Base-by-base conservation (phyloP, 2,113 vertebrate genomes). In the Saguinus midas region DNA sequence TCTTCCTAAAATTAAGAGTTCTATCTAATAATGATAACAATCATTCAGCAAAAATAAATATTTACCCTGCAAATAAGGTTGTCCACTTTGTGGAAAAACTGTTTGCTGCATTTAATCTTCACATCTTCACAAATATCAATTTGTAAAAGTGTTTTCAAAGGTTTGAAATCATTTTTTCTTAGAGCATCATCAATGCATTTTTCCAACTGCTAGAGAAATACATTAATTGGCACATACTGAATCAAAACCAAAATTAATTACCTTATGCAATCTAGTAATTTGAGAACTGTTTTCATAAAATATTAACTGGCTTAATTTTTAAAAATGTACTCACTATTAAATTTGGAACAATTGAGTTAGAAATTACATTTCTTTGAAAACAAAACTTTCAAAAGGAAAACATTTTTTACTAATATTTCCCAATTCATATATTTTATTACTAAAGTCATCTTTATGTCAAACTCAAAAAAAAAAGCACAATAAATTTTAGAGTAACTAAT, bases 71-170 rank as follows among this genome's bases (percentile, higher is more conserved):
- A 98, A 6, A 99, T 97, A 89, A 99, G 98, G 97, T 98, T 99
- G 97, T 99, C 99, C 97, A 99, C 86, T 98, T 99, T 99, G 96
- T 96, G 98, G 52, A 99, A 94, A 97, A 99, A 99, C 61, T 99
- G 98, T 93, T 98, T 99, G 94, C 99, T 99, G 96, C 99, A 99
- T 98, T 99, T 99, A 88, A 99, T 95, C 79, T 94, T 96, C 52
- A 96, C 79, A 32, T 95, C 97, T 94, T 98, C 98, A 97, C 75
- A 85, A 87, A 94, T 89, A 87, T 99, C 98, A 52, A 87, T 98
- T 98, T 99, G 98, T 96, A 99, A 94, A 96, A 99, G 99, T 9
- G 90, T 70, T 96, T 99, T 98, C 96, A 99, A 97, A 64, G 96
- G 94, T 21, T 97, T 98, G 86, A 99, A 98, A 92, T 99, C 94